These are phyloP conservation scores for Calliphora vomitoria DNA, from an alignment of 2,888 invertebrate species.

Conservation along the genomic window DNA sequence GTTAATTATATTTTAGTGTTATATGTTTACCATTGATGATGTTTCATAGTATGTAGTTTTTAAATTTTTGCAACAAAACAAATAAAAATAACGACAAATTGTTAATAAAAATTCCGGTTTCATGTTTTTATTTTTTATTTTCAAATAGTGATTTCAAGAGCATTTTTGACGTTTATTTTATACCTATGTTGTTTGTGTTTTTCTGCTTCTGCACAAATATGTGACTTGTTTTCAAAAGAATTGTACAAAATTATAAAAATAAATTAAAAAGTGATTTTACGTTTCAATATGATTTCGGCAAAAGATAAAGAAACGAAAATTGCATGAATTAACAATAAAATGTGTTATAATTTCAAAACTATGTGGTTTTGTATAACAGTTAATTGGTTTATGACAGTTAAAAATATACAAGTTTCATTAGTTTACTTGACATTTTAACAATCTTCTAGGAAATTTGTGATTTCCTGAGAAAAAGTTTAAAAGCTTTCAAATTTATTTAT, in stretches of 20 bases:
- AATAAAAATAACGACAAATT: slow-evolving; percentile 25
- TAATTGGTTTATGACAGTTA: too few relatives aligned
- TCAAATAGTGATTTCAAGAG: slow-evolving; percentile 48
- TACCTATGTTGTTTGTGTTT: neutral
- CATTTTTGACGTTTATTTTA: slow-evolving; percentile 37
- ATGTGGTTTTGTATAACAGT: neutral
- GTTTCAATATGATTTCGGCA: slow-evolving; percentile 37
- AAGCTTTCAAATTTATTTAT: too few relatives aligned
- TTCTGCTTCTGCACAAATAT: neutral
- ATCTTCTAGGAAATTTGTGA: too few relatives aligned
- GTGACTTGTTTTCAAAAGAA: slow-evolving; percentile 43
- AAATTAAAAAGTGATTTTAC: neutral
- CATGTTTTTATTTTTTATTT: neutral
- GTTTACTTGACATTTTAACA: too few relatives aligned
- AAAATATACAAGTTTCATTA: too few relatives aligned
- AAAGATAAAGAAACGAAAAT: slow-evolving; percentile 43
- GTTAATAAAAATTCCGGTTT: slow-evolving; percentile 47
- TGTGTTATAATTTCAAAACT: slow-evolving; percentile 34
- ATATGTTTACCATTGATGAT: slow-evolving; percentile 52
- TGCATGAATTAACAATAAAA: slow-evolving; percentile 50
- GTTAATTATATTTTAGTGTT: slow-evolving; percentile 57
- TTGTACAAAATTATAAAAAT: neutral
- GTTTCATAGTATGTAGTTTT: neutral
- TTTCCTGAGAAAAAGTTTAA: too few relatives aligned
- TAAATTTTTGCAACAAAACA: slow-evolving; percentile 1